Evolutionary conservation across 2,888 invertebrate species (phyloP).

Genomic region (Pollenia amentaria): DNA sequence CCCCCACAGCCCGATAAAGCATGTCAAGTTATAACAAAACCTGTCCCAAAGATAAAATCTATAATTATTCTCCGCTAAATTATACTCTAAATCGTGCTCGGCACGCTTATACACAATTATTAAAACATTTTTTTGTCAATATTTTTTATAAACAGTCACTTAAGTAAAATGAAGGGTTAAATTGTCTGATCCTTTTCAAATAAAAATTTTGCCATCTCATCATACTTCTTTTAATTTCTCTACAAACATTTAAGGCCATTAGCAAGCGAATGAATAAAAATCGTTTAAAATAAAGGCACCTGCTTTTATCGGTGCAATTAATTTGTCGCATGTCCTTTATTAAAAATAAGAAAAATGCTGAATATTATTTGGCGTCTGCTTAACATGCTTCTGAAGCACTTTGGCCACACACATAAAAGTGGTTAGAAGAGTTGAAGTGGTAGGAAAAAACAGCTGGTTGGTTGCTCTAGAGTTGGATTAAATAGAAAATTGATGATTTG

Average conservation of each 20-base stretch:
- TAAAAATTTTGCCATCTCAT: slow-evolving; percentile 59
- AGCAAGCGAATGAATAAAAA: slow-evolving; percentile 9
- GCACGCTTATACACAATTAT: neutral
- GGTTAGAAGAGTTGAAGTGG: slow-evolving; percentile 44
- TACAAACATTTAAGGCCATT: slow-evolving; percentile 50
- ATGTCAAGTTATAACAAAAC: too few species aligned
- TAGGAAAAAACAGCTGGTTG: slow-evolving; percentile 56
- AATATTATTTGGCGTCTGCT: slow-evolving; percentile 59
- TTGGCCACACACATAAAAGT: slow-evolving; percentile 2
- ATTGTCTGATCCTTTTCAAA: slow-evolving; percentile 33
- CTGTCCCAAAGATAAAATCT: too few species aligned
- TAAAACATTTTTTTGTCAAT: neutral
- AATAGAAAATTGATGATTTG: slow-evolving; percentile 30
- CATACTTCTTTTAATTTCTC: slow-evolving; percentile 2
- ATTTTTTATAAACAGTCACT: neutral
- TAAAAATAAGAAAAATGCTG: slow-evolving; percentile 16
- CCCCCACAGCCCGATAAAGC: too few species aligned
- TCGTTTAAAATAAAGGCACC: slow-evolving; percentile 48
- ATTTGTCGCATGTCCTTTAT: slow-evolving; percentile 30
- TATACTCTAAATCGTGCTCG: neutral
- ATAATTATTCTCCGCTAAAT: too few species aligned
- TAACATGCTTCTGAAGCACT: slow-evolving; percentile 63
- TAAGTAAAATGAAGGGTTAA: neutral
- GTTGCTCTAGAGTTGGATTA: neutral
- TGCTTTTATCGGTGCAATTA: slow-evolving; percentile 25